phyloP scores from a whole-genome alignment of 1,140 invertebrate species.

The Caenorhabditis latens region DNA sequence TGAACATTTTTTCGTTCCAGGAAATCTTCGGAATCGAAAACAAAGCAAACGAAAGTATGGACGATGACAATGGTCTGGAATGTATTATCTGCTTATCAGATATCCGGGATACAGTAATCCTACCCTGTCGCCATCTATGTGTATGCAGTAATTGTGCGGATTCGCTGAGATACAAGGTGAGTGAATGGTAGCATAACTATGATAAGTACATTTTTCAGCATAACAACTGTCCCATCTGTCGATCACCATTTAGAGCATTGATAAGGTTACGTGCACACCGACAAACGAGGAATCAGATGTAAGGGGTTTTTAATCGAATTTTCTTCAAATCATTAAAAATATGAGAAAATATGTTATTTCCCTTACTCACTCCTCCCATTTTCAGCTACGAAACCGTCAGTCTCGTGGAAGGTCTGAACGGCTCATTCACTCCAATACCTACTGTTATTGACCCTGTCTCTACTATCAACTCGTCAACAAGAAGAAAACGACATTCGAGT shows the following conservation, averaged over 20 bases:
- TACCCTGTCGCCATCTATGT: conserved; percentile 97
- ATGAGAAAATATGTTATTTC: no score
- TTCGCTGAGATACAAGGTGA: conserved; percentile 88
- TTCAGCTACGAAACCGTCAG: conserved; percentile 88
- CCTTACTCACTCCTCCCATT: neutral
- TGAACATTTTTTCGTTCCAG: conserved; percentile 78
- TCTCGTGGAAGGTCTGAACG: conserved; percentile 97
- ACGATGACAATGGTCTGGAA: conserved; percentile 95
- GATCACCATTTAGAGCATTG: conserved; percentile 94
- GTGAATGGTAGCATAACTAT: neutral
- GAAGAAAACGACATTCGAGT: conserved; percentile 34
- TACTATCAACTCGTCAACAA: conserved; percentile 38
- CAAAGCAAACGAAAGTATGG: conserved; percentile 81
- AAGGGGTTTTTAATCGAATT: conserved; percentile 14
- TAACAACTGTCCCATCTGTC: conserved; percentile 94
- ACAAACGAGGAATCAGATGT: conserved; percentile 66
- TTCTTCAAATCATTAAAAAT: no score
- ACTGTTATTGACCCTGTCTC: conserved; percentile 8
- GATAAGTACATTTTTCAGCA: conserved; percentile 66
- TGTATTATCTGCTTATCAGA: conserved; percentile 99
- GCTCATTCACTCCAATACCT: conserved; percentile 80
- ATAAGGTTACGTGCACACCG: conserved; percentile 92
- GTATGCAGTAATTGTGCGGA: conserved; percentile 96
- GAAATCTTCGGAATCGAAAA: conserved; percentile 99
- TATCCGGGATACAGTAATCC: conserved; percentile 93